Base-by-base conservation (phyloP, 1,140 invertebrate species). In the Drosophila asahinai region DNA sequence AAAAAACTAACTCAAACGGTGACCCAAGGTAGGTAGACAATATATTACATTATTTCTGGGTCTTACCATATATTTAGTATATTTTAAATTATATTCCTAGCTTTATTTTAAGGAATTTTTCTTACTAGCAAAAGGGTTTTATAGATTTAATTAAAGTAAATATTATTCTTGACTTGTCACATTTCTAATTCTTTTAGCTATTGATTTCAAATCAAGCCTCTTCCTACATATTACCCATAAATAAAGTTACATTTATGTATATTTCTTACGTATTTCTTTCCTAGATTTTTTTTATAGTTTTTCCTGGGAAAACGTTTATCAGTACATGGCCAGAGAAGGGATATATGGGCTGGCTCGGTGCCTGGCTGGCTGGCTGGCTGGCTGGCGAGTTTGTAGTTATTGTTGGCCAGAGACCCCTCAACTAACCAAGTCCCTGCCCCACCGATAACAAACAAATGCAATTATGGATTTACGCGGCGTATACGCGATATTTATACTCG, bases 381-480 rank as follows among this genome's bases (percentile, higher is more conserved):
- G 25, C 11, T 51, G 19, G 49, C 22, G n/a, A 27, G 49, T 36
- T 22, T 30, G 49, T 64, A 49, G 55, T 67, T 60, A 30, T 30
- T 38, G 57, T 14, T 68, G 12, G 22, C 3, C 42, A 14, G 17
- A 33, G 0, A 25, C 15, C 14, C 22, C n/a, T 19, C 8, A 19
- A 45, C 22, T 5, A 19, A 11, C 15, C 48, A 38, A 15, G 7
- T 19, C 19, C 22, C 25, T 36, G 15, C 40, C 48, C 65, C 61
- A 33, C 33, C 70, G 76, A 65, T 89, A 78, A 80, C 80, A 83
- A 86, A 80, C 72, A 86, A 87, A 89, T 83, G 83, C 83, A 87
- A 87, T 86, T 86, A 87, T 87, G 84, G 80, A 78, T 74, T 83
- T 80, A 87, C 72, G 72, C 66, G 75, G 79, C 82, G 83, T 81